Percentiles rank a stretch among this genome's conserved stretches.
These are phyloP conservation scores for Galeruca laticollis DNA, from an alignment of 2,888 invertebrate species.

Conservation along the genomic window DNA sequence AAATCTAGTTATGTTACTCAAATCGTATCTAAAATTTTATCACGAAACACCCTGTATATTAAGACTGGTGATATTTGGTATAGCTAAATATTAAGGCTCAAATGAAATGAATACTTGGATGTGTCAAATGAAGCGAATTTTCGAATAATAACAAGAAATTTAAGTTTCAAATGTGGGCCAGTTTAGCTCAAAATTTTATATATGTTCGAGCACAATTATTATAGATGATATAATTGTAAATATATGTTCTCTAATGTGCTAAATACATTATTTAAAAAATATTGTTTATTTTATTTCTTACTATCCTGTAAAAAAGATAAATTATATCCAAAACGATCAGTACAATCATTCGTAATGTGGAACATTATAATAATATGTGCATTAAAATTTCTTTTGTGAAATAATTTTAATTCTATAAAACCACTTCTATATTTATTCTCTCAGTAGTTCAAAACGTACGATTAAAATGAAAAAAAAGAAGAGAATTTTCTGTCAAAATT, in stretches of 20 bases:
- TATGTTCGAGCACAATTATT: constrained; percentile 33
- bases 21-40: constrained; percentile 9
- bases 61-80: constrained; percentile 25
- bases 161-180: constrained; percentile 7
- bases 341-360: no score
- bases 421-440: no score
- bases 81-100: constrained; percentile 30
- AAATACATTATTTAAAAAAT: constrained; percentile 28
- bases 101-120: constrained; percentile 1
- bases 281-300: constrained; percentile 3
- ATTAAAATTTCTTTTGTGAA: no score
- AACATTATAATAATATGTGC: no score
- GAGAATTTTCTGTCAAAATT: no score
- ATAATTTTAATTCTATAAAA: no score
- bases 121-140: constrained; percentile 5
- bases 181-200: constrained; percentile 29
- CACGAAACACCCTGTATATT: constrained; percentile 23
- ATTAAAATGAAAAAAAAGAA: no score
- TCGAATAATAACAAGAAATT: background rate
- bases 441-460: no score
- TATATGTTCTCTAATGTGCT: constrained; percentile 34
- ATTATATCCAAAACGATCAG: no score
- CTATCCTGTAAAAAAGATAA: background rate
- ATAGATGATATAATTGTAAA: constrained; percentile 30
- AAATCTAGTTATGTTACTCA: constrained; percentile 3